Conservation (phyloP, 2,888 invertebrate species). For the Cephus pygmeus region DNA sequence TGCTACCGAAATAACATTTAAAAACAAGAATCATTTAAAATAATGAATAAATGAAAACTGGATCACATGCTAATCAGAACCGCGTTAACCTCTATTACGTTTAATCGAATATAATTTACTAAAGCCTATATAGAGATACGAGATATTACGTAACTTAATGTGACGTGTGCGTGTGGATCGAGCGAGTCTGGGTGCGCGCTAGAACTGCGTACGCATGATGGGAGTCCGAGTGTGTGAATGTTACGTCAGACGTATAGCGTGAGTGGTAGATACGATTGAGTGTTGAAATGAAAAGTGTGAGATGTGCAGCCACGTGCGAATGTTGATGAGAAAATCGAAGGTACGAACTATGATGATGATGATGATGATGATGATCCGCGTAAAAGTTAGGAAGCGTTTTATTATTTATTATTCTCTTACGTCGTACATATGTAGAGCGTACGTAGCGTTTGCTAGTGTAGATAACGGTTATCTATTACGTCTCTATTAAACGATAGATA, state of each 20-base stretch:
- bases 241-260: slow-evolving; percentile 19
- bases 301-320: slow-evolving; percentile 15
- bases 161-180: slow-evolving; percentile 8
- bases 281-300: slow-evolving; percentile 26
- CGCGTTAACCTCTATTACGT: slow-evolving; percentile 66
- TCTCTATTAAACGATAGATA: slow-evolving; percentile 54
- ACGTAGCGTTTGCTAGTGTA: slow-evolving; percentile 51
- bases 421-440: slow-evolving; percentile 52
- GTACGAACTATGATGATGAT: slow-evolving; percentile 25
- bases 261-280: slow-evolving; percentile 13
- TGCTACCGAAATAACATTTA: slow-evolving; percentile 37
- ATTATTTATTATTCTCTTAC: slow-evolving; percentile 63
- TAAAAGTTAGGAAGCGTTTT: slow-evolving; percentile 53
- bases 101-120: slow-evolving; percentile 64
- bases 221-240: slow-evolving; percentile 27
- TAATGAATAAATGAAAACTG: slow-evolving; percentile 39
- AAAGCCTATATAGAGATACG: slow-evolving; percentile 50
- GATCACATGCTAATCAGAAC: slow-evolving; percentile 66
- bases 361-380: slow-evolving; percentile 38
- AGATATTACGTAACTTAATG: slow-evolving; percentile 4
- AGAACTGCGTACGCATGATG: slow-evolving; percentile 16
- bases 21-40: slow-evolving; percentile 25
- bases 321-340: slow-evolving; percentile 20
- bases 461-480: slow-evolving; percentile 48
- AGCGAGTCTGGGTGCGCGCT: not conserved